Evolutionary conservation across 2,888 invertebrate genomes (phyloP), one percentile per base, ranked within the genome.

Genomic region (Strigamia transsilvanica): DNA sequence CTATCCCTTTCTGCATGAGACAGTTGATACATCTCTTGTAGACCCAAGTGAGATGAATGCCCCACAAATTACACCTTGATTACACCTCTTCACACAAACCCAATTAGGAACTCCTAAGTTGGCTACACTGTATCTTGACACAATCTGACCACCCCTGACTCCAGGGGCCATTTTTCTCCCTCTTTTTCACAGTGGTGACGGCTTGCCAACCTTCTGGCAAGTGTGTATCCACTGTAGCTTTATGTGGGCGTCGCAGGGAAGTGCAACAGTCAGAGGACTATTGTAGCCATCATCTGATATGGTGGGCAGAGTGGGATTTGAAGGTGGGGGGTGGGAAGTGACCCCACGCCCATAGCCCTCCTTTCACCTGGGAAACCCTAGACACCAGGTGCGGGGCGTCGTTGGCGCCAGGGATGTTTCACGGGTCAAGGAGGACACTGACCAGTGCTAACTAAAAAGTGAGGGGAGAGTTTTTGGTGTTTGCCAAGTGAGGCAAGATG

Each of bases 351-450:
- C 23, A 23, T 27, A 66, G 7, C 66, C 51, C 51, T 18, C 51
- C 51, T 18, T 51, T n/a, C 7, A 34, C 51, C n/a, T 51, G 51
- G 15, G 51, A n/a, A 51, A 51, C 51, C 15, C 32, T 23, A 66
- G 32, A 66, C 10, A 9, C 66, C 66, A 66, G 66, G 66, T 66
- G 66, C 66, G 12, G 32, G 66, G 15, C 23, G 61, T 66, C 13
- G 23, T 13, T 66, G 66, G 66, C 66, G 66, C 66, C 66, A 66
- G 66, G 66, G 66, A 27, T 66, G 66, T 66, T 66, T 66, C 66
- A 27, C 15, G 66, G 66, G 66, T 66, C 66, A 66, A 66, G 66
- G 66, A 66, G 66, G 66, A 66, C 66, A 66, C 13, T 66, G 66
- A 66, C 66, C 66, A 66, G 66, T 66, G 66, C 27, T 61, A 61